phyloP scores from a whole-genome alignment of 2,797 vertebrate species.

The Mus minutoides region DNA sequence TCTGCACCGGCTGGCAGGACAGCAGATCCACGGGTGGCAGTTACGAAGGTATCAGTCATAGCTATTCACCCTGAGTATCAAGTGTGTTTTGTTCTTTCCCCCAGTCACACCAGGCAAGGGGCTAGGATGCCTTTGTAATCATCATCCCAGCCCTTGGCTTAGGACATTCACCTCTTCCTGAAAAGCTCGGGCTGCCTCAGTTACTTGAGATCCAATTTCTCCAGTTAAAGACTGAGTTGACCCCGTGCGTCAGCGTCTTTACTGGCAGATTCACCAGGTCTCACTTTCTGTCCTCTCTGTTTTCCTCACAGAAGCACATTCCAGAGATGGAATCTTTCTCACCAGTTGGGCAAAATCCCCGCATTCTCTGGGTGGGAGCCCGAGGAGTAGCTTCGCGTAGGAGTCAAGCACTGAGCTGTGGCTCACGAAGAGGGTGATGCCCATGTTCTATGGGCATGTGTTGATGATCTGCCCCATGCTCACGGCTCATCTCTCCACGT shows the following conservation, averaged over 20 bases:
- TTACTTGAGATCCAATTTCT: slow-evolving; percentile 78
- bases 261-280: slow-evolving; percentile 85
- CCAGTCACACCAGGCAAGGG: accelerated
- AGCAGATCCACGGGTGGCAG: accelerated
- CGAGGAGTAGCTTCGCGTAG: slow-evolving; percentile 79
- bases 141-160: accelerated
- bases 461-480: slow-evolving; percentile 80
- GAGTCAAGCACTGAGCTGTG: slow-evolving; percentile 85
- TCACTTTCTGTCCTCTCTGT: slow-evolving; percentile 84
- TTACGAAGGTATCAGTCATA: not conserved
- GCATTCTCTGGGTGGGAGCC: slow-evolving; percentile 81
- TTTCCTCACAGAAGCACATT: slow-evolving; percentile 88
- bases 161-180: not conserved
- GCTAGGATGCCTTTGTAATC: too few relatives aligned
- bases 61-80: accelerated
- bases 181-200: not conserved
- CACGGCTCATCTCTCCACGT: slow-evolving; percentile 80
- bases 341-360: slow-evolving; percentile 80
- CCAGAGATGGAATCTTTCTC: slow-evolving; percentile 87
- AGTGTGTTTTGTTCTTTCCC: slow-evolving; percentile 49
- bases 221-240: slow-evolving; percentile 87
- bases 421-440: slow-evolving; percentile 84
- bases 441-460: slow-evolving; percentile 77
- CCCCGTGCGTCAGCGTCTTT: slow-evolving; percentile 86
- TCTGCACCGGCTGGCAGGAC: accelerated